Percentiles rank a stretch among this genome's conserved stretches.
Conservation (phyloP, 2,113 vertebrate species). For the Thamnaconus septentrionalis region DNA sequence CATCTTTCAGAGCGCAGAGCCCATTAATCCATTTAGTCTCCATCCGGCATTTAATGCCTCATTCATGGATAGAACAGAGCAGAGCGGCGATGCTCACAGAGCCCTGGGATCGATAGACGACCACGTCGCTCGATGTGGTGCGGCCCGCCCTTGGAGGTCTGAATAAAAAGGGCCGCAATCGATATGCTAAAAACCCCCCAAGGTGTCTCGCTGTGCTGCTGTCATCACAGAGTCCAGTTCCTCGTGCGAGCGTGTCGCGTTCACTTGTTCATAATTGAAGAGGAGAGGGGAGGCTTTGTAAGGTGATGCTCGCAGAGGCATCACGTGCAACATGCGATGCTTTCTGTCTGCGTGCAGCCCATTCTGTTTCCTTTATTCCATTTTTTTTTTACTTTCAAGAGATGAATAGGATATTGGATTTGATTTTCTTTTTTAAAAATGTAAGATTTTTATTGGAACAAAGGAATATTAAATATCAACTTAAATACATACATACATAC, state of each 20-base stretch:
- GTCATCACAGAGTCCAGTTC: not conserved
- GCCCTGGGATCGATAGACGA: slow-evolving; percentile 17
- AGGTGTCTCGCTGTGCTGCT: slow-evolving; percentile 2
- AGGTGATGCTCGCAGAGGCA: too few relatives aligned
- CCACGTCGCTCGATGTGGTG: slow-evolving; percentile 2
- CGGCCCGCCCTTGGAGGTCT: not conserved
- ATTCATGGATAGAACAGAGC: not conserved
- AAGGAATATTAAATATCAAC: too few relatives aligned
- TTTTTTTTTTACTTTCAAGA: too few relatives aligned
- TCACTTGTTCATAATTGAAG: not conserved
- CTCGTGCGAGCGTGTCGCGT: not conserved
- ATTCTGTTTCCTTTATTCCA: too few relatives aligned
- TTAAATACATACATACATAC: too few relatives aligned
- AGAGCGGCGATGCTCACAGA: too few relatives aligned
- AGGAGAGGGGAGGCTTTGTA: too few relatives aligned
- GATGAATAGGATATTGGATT: too few relatives aligned
- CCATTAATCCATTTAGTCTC: not conserved
- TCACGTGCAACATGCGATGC: too few relatives aligned
- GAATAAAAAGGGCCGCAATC: slow-evolving; percentile 18
- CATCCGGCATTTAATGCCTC: slow-evolving; percentile 5
- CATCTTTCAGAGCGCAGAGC: not conserved
- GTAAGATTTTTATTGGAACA: too few relatives aligned
- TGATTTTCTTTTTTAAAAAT: too few relatives aligned
- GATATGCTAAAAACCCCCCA: slow-evolving; percentile 18
- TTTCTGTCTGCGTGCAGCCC: too few relatives aligned